Evolutionary conservation across 2,888 invertebrate species (phyloP).

Genomic region (Amphipyra tragopoginis): DNA sequence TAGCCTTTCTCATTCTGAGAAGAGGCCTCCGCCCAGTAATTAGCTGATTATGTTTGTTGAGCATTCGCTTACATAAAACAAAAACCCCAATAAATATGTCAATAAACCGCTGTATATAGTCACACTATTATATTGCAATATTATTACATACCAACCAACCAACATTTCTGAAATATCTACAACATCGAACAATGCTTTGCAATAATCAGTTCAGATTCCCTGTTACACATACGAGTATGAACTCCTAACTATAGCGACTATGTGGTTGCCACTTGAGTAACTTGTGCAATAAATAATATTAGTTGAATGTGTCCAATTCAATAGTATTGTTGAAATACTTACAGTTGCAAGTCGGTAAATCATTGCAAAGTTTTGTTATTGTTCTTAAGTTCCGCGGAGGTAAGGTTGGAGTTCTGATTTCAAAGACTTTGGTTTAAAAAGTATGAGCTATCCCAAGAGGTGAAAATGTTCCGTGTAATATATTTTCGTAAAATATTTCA

Average conservation of each 20-base stretch:
- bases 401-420: constrained; percentile 13
- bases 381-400: constrained; percentile 24
- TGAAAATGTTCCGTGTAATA: too few relatives aligned
- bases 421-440: constrained; percentile 6
- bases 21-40: too few relatives aligned
- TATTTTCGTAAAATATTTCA: too few relatives aligned
- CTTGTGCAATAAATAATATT: constrained; percentile 70
- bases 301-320: constrained; percentile 71
- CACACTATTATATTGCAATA: not conserved
- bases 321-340: constrained; percentile 68
- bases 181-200: constrained; percentile 44
- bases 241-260: constrained; percentile 26
- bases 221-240: constrained; percentile 32
- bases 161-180: constrained; percentile 20
- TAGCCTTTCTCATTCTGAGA: too few relatives aligned
- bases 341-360: constrained; percentile 50
- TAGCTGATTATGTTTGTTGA: too few relatives aligned
- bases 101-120: too few relatives aligned
- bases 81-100: too few relatives aligned
- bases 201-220: constrained; percentile 11
- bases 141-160: constrained; percentile 9
- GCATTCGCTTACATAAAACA: too few relatives aligned
- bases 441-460: too few relatives aligned
- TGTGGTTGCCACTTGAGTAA: constrained; percentile 59
- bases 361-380: constrained; percentile 46